Evolutionary conservation across 2,797 vertebrate genomes (phyloP).

Genomic region (Lycodopsis pacificus): DNA sequence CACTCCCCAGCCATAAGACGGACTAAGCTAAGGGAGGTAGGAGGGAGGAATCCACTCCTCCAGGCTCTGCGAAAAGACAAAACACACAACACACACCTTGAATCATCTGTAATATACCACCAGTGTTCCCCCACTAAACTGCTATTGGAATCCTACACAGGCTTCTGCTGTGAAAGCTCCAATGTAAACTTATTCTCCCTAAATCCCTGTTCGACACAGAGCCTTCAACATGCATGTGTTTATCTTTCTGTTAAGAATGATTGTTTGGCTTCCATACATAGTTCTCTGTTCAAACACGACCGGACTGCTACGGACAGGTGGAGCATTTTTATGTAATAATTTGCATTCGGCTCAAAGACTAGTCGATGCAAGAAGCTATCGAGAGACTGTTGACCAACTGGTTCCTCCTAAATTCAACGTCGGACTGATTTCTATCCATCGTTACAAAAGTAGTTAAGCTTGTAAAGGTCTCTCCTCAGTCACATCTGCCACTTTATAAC

Average conservation of each 20-base stretch:
- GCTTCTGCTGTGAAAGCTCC: not conserved
- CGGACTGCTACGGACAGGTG: not conserved
- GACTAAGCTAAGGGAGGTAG: constrained; percentile 43
- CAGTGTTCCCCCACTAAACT: constrained; percentile 1
- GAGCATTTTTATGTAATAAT: not conserved
- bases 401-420: not conserved
- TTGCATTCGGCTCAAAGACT: not conserved
- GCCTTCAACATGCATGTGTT: not conserved
- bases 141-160: not conserved
- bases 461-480: not conserved
- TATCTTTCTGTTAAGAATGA: not conserved
- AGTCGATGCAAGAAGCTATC: not conserved
- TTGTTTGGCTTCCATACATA: not conserved
- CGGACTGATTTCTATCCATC: not conserved
- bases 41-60: constrained; percentile 67
- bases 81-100: constrained; percentile 30
- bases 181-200: not conserved
- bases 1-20: constrained; percentile 38
- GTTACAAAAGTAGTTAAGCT: not conserved
- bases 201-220: not conserved
- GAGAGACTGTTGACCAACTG: not conserved
- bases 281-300: constrained; percentile 19
- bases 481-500: not conserved
- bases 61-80: constrained; percentile 48
- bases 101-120: constrained; percentile 1